Percentiles rank a stretch among this genome's conserved stretches.
These are phyloP conservation scores for human DNA, from an alignment of 2,113 vertebrate species.

Conservation along the genomic window GRCh38 chr9:115025001-115025500, in stretches of 20 bases:
- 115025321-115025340: not conserved
- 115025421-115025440: not conserved
- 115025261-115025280: conserved; percentile 20
- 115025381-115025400: not conserved
- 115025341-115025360: not conserved
- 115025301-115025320: not conserved
- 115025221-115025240: conserved; percentile 3
- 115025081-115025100: not conserved
- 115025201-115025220: not conserved
- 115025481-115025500: not conserved
- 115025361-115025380: not conserved
- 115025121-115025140: not conserved
- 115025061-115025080: too few species aligned
- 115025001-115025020: not conserved
- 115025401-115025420: not conserved
- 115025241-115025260: conserved; percentile 36
- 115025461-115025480: not conserved
- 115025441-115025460: not conserved
- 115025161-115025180: not conserved
- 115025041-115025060: not conserved
- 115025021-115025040: not conserved
- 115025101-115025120: not conserved
- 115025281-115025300: not conserved
- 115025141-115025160: not conserved
- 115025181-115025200: not conserved